These are phyloP conservation scores for Dione juno DNA, from an alignment of 2,888 invertebrate species.

Conservation along the genomic window DNA sequence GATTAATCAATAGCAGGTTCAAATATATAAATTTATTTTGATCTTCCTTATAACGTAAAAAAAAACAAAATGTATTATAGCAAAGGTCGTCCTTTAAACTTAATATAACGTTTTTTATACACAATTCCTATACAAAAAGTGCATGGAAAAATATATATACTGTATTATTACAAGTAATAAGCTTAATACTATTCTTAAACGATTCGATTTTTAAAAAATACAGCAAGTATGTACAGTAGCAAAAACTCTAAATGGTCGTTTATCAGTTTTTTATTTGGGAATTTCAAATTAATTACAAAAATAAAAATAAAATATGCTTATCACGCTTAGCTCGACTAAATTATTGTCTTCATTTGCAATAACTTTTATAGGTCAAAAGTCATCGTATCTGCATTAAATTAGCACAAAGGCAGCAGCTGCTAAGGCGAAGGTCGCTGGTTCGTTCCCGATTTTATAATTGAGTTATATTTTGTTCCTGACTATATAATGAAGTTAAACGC, in stretches of 20 bases:
- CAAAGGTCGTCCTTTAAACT: background rate
- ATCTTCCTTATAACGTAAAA: background rate
- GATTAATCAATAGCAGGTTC: no score
- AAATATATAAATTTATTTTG: background rate
- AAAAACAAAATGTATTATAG: background rate
- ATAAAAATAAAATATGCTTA: conserved; percentile 1
- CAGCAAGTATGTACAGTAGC: conserved; percentile 18
- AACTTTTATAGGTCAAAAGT: background rate
- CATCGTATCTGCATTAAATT: no score
- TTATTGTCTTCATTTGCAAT: conserved; percentile 1
- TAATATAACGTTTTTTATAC: no score
- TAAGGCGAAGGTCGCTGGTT: no score
- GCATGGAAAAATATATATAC: background rate
- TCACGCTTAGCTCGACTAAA: background rate
- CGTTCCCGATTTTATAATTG: no score
- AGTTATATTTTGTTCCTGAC: no score
- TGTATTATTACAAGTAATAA: conserved; percentile 9
- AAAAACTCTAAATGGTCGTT: conserved; percentile 18
- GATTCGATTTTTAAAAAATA: background rate
- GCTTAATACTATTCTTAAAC: background rate
- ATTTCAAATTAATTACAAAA: conserved; percentile 6
- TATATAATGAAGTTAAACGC: no score
- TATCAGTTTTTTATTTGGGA: conserved; percentile 5
- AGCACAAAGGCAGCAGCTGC: no score
- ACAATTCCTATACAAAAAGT: background rate